Percentiles rank a stretch among this genome's conserved stretches.
Conservation (phyloP, 2,113 vertebrate genomes). For the Sebastes fasciatus region DNA sequence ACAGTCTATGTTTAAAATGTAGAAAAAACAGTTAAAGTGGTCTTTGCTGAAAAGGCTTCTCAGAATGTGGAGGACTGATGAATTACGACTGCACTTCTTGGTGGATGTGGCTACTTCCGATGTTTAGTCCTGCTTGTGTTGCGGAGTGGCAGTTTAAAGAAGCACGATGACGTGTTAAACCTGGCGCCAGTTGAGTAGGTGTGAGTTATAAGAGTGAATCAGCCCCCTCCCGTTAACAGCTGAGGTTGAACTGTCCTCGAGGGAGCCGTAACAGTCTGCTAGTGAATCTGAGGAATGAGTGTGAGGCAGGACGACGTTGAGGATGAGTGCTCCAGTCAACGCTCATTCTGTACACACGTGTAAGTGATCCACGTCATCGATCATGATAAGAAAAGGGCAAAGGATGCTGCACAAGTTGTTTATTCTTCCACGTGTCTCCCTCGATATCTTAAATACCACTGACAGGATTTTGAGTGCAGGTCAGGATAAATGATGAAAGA, state of each 20-base stretch:
- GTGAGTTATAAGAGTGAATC: too few relatives aligned
- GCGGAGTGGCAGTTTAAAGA: too few relatives aligned
- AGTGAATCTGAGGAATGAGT: slow-evolving; percentile 40
- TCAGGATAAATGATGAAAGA: background rate
- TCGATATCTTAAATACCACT: background rate
- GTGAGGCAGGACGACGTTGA: background rate
- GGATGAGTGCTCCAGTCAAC: background rate
- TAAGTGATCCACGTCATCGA: background rate
- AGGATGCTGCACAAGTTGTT: background rate
- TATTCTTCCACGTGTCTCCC: background rate
- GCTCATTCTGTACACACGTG: slow-evolving; percentile 3
- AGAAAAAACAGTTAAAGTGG: too few relatives aligned
- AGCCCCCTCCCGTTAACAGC: background rate
- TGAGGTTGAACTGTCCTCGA: background rate
- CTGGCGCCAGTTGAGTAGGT: too few relatives aligned
- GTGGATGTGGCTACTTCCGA: too few relatives aligned
- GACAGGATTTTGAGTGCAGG: background rate
- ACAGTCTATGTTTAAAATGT: too few relatives aligned
- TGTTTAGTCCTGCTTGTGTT: too few relatives aligned
- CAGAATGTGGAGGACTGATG: too few relatives aligned
- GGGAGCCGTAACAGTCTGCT: background rate
- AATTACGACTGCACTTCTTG: too few relatives aligned
- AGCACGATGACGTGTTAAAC: too few relatives aligned
- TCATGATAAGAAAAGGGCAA: slow-evolving; percentile 16
- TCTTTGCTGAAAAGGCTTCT: too few relatives aligned